Base-by-base conservation (phyloP, 2,797 vertebrate genomes). In the Enteromius treurensis region DNA sequence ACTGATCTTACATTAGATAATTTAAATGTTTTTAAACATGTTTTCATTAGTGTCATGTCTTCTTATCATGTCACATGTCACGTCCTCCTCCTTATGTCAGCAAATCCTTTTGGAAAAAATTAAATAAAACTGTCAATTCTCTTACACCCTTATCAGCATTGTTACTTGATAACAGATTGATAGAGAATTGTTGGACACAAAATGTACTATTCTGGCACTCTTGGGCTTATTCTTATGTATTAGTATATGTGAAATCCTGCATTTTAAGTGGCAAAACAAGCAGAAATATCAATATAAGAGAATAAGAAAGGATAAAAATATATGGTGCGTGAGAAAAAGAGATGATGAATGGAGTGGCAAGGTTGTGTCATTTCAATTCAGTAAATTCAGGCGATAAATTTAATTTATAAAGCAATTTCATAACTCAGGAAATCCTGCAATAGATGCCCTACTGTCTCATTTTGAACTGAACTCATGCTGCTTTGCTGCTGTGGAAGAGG, bases 311-410 rank as follows among this genome's bases (percentile, higher is more conserved):
- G 40, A 17, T 3, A 55, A 60, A 60, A 42, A 34, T 5, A 37
- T 37, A 26, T 10, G 11, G 34, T 60, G 11, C 6, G 26, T 60
- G 69, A 37, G 19, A 69, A 73, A 62, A 60, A 73, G 11, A 34
- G 4, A 49, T 73, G 69, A 81, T 73, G 79, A 81, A 81, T 81
- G 55, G 42, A 58, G 40, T 73, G 79, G 64, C 79, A 73, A 47
- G 69, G 68, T 73, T 62, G 68, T 58, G 69, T 81, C 79, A 55
- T 83, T 83, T 77, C 26, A 77, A 77, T 76, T 67, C 65, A 55
- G 62, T 67, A 76, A 77, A 55, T 83, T 77, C 49, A 69, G 15
- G 1, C 26, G 49, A 62, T 81, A 73, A 37, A 81, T 81, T 62
- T 21, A 47, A 62, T 81, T 81, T 37, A 62, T 47, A 14, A 45